Conservation (phyloP, 2,797 vertebrate genomes). For the Thunnus albacares region DNA sequence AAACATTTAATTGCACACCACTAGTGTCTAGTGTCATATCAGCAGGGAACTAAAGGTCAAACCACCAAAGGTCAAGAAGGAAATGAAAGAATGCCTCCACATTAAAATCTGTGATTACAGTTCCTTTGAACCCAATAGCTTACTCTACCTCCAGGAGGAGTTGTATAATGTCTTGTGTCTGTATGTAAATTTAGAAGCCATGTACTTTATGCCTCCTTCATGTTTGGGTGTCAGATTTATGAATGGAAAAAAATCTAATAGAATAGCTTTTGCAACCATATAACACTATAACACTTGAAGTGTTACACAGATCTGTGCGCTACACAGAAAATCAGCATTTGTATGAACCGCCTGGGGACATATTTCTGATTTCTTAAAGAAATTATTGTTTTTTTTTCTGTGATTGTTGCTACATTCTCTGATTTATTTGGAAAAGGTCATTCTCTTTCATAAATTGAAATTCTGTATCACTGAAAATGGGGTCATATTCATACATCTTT, state of each 20-base stretch:
- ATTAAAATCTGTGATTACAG: conserved; percentile 13
- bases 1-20: conserved; percentile 28
- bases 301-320: neutral
- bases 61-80: neutral
- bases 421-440: neutral
- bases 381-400: neutral
- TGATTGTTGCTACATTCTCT: conserved; percentile 14
- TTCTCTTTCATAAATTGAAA: neutral
- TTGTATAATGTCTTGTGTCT: neutral
- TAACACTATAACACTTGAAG: neutral
- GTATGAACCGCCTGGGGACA: conserved; percentile 9
- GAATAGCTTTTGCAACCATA: neutral
- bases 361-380: conserved; percentile 17
- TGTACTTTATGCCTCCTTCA: neutral
- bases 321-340: conserved; percentile 12
- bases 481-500: neutral
- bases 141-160: neutral
- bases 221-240: neutral
- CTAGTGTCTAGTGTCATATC: conserved; percentile 11
- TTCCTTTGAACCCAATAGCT: neutral
- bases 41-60: conserved; percentile 19
- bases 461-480: neutral
- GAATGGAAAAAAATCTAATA: neutral
- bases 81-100: conserved; percentile 16
- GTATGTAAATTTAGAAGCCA: conserved; percentile 7